These are phyloP conservation scores for Hydrophis major DNA, from an alignment of 2,797 vertebrate genomes.

Conservation along the genomic window DNA sequence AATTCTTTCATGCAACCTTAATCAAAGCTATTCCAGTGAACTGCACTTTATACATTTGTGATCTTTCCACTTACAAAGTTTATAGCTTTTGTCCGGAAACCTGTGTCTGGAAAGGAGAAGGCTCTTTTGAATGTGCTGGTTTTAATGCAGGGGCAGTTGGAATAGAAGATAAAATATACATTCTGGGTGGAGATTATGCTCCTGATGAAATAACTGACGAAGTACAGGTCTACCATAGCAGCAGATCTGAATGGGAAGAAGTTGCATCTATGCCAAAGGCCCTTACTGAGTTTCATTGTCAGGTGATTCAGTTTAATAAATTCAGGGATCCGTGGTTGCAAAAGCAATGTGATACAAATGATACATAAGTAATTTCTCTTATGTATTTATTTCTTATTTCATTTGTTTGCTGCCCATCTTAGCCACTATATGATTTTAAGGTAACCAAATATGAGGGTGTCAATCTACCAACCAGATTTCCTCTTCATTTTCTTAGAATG, in stretches of 20 bases:
- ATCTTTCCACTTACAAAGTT: conserved; percentile 96
- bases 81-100: conserved; percentile 96
- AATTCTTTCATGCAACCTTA: conserved; percentile 93
- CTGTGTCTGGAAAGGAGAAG: conserved; percentile 90
- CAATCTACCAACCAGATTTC: neutral
- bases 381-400: conserved; percentile 26
- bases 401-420: neutral
- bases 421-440: neutral
- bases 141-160: conserved; percentile 96
- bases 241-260: conserved; percentile 92
- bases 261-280: conserved; percentile 91
- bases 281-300: conserved; percentile 96
- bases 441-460: neutral
- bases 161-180: conserved; percentile 90
- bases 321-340: conserved; percentile 89
- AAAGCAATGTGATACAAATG: conserved; percentile 27
- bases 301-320: conserved; percentile 90
- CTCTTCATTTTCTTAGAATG: neutral
- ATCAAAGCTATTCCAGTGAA: conserved; percentile 91
- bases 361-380: neutral
- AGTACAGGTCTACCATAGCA: conserved; percentile 92
- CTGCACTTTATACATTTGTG: conserved; percentile 88
- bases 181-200: conserved; percentile 95
- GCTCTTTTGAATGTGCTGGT: conserved; percentile 95
- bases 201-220: conserved; percentile 96